Evolutionary conservation across 2,113 vertebrate species (phyloP), one percentile per base, ranked within the genome.

Genomic region (Dipodomys spectabilis): DNA sequence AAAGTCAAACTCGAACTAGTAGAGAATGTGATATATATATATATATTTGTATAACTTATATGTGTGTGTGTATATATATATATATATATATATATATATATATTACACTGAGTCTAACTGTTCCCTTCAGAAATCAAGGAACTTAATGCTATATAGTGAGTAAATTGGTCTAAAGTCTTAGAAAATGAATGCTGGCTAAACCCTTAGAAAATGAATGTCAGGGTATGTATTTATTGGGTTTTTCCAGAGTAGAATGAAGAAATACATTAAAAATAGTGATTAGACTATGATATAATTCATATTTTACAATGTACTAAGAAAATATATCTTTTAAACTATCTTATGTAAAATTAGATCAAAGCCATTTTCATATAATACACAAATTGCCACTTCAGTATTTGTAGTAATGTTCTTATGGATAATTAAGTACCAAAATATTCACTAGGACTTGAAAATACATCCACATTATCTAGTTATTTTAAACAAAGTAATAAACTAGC

Each of bases 301-400:
- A 3, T 71, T 71, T 35, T 15, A 82, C 0, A 27, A 88, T 77
- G 10, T 92, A 30, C 11, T 25, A 2, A 83, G 80, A 75, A 83
- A 78, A n/a, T 25, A 10, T 53, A 18, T 84, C 0, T 35, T 12
- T 72, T 60, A 65, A 80, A 74, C 11, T 65, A 57, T 28, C 82
- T 94, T 16, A 72, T 22, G 0, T 30, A 74, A 90, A 95, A 8
- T 25, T 69, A 77, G 8, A 68, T 5, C 91, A 95, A 92, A 32
- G 0, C 0, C 5, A 30, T 45, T 20, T 82, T 5, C 45, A 7
- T 53, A 12, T 35, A 65, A 73, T 57, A 91, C 73, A 65, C 10
- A 84, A 93, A 68, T 81, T 68, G 81, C 6, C 20, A 13, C 22
- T 77, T 89, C 2, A 74, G 5, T 75, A 84, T 0, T n/a, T 11